A percentile compares a stretch with the other conserved stretches of the same genome.
Conservation (phyloP, 2,797 vertebrate species). For the Epinephelus malabaricus region DNA sequence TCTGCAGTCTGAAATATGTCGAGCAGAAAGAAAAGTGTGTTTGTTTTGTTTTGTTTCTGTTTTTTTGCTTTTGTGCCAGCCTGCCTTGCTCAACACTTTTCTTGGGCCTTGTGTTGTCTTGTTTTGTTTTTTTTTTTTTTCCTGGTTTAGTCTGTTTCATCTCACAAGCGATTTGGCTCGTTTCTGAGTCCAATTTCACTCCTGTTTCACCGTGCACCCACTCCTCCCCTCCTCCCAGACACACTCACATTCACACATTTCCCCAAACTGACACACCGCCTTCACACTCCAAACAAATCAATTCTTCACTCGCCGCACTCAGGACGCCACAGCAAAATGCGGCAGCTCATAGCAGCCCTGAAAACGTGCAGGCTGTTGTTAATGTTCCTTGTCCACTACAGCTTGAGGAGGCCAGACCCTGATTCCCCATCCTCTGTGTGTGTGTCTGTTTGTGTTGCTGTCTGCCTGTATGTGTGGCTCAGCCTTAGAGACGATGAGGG, state of each 20-base stretch:
- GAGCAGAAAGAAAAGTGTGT: conserved; percentile 70
- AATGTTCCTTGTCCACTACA: conserved; percentile 51
- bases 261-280: conserved; percentile 69
- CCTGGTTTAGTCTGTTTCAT: conserved; percentile 72
- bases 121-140: conserved; percentile 29
- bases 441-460: conserved; percentile 11
- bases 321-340: conserved; percentile 56
- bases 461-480: conserved; percentile 39
- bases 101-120: conserved; percentile 60
- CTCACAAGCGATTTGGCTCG: conserved; percentile 71
- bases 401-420: conserved; percentile 42
- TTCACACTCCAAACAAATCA: conserved; percentile 81
- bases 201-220: conserved; percentile 53
- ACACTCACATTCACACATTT: conserved; percentile 70
- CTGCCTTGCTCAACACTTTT: conserved; percentile 67
- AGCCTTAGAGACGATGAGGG: conserved; percentile 58
- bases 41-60: conserved; percentile 64
- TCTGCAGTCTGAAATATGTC: conserved; percentile 72
- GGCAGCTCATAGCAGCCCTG: conserved; percentile 54
- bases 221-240: conserved; percentile 45
- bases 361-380: conserved; percentile 65
- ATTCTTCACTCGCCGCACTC: conserved; percentile 66
- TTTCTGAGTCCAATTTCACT: conserved; percentile 75
- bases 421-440: conserved; percentile 16
- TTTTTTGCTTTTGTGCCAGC: conserved; percentile 49